phyloP scores from a whole-genome alignment of 2,797 vertebrate genomes.

The Gallirallus australis region DNA sequence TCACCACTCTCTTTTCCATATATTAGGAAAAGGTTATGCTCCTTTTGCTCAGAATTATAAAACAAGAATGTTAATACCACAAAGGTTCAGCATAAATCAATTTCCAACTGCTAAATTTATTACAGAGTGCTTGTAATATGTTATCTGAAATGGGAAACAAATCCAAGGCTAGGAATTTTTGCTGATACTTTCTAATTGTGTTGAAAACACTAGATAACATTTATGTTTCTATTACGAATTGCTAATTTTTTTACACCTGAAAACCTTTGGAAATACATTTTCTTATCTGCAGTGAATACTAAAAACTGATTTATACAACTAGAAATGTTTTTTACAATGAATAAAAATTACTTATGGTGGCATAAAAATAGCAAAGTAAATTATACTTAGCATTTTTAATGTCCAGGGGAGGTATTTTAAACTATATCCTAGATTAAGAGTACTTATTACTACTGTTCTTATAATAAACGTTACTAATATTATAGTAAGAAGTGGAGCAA shows the following conservation, averaged over 20 bases:
- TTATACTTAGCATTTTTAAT: constrained; percentile 59
- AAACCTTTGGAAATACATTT: constrained; percentile 60
- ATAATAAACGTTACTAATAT: background rate
- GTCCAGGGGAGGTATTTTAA: constrained; percentile 26
- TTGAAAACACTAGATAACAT: constrained; percentile 31
- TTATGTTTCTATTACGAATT: constrained; percentile 65
- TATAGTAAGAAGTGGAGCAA: constrained; percentile 34
- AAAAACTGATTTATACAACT: constrained; percentile 70
- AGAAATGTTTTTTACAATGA: constrained; percentile 67
- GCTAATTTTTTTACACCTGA: constrained; percentile 48
- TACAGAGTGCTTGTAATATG: constrained; percentile 42
- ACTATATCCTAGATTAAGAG: constrained; percentile 54
- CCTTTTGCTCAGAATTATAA: constrained; percentile 66
- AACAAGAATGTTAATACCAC: constrained; percentile 62
- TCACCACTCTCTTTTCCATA: constrained; percentile 44
- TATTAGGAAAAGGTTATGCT: constrained; percentile 70
- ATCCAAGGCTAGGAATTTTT: constrained; percentile 42
- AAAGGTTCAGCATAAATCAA: constrained; percentile 70
- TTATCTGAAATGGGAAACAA: constrained; percentile 52
- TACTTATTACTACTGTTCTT: constrained; percentile 33
- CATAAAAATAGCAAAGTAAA: constrained; percentile 76
- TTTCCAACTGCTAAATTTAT: constrained; percentile 62
- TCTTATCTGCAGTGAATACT: constrained; percentile 61
- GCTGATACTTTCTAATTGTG: constrained; percentile 56
- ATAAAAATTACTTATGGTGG: constrained; percentile 75